These are phyloP conservation scores for Marcusenius ussheri DNA, from an alignment of 2,113 vertebrate genomes.

Conservation along the genomic window DNA sequence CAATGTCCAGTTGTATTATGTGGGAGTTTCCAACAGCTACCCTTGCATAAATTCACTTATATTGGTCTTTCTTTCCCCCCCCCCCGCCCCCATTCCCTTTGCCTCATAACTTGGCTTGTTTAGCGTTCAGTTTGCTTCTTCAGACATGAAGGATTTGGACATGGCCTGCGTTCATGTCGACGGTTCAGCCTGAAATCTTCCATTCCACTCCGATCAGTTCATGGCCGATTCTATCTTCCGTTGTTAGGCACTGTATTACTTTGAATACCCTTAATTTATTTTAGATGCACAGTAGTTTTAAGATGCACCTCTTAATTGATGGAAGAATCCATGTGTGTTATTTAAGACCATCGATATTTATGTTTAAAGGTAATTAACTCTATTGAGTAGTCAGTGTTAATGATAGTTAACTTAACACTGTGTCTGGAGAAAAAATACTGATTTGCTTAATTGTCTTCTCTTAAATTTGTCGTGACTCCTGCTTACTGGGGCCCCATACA, in stretches of 20 bases:
- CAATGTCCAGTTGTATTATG: background rate
- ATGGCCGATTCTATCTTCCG: background rate
- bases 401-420: background rate
- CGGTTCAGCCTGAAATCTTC: background rate
- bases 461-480: background rate
- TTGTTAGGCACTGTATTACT: background rate
- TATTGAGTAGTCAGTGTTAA: constrained; percentile 15
- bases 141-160: background rate
- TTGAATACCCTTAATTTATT: constrained; percentile 6
- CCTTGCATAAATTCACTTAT: background rate
- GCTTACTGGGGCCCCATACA: background rate
- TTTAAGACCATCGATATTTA: background rate
- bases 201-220: background rate
- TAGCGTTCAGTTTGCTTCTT: background rate
- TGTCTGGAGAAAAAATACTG: background rate
- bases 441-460: background rate
- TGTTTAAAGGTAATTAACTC: background rate
- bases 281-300: constrained; percentile 14
- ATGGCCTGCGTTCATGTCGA: background rate
- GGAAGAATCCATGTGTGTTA: background rate
- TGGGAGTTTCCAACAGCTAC: background rate
- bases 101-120: background rate
- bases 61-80: background rate
- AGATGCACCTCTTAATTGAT: background rate
- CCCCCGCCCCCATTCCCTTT: background rate